A percentile compares a stretch with the other conserved stretches of the same genome.
Evolutionary conservation across 1,140 invertebrate genomes (phyloP).

Genomic region (Melipona quadrifasciata): DNA sequence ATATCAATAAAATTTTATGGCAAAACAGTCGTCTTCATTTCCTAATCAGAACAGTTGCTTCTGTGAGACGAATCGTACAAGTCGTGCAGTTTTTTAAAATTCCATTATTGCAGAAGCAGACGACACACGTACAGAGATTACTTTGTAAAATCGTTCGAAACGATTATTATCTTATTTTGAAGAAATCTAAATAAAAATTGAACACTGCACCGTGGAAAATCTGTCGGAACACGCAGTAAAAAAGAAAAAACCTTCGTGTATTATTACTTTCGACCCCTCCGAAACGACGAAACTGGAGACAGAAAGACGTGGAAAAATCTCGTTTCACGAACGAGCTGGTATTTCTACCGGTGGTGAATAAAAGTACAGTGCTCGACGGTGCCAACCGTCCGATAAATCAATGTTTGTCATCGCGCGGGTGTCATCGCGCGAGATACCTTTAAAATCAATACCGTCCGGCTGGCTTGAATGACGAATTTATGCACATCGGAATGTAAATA

Average conservation of each 20-base stretch:
- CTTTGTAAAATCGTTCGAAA: neutral
- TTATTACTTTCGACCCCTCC: neutral
- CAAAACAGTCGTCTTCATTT: too few relatives aligned
- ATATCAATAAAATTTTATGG: too few relatives aligned
- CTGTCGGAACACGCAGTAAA: too few relatives aligned
- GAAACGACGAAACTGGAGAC: neutral
- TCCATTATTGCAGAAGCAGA: neutral
- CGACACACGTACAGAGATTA: neutral
- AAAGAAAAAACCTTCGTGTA: neutral
- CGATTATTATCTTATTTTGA: neutral
- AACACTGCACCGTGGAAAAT: too few relatives aligned
- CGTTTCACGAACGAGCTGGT: neutral
- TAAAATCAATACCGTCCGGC: conserved; percentile 25
- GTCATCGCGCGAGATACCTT: neutral
- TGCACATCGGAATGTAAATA: conserved; percentile 31
- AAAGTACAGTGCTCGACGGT: neutral
- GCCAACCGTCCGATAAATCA: neutral
- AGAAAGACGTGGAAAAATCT: neutral
- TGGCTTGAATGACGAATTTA: conserved; percentile 19
- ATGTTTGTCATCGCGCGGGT: neutral
- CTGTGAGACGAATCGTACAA: too few relatives aligned
- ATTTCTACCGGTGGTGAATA: neutral
- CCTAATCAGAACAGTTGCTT: too few relatives aligned
- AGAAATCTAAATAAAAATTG: neutral
- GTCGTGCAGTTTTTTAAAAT: too few relatives aligned